Evolutionary conservation across 2,888 invertebrate genomes (phyloP).

Genomic region (Vannuccia rotundouncinata): DNA sequence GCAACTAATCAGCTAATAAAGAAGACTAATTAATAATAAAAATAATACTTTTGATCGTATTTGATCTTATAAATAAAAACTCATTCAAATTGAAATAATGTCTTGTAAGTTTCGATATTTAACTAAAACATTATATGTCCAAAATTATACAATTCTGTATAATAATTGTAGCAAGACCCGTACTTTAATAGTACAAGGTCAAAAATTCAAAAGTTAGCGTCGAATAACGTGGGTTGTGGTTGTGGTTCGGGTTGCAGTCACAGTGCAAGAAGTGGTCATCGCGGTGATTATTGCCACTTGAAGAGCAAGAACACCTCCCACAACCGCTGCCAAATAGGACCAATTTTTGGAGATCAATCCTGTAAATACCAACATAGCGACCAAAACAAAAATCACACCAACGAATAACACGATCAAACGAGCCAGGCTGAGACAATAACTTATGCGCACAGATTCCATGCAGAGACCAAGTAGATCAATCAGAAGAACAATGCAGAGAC

Average conservation of each 20-base stretch:
- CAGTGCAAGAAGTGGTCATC: neutral
- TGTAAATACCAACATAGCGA: neutral
- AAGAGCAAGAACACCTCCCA: neutral
- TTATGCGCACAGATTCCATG: neutral
- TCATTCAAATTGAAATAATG: neutral
- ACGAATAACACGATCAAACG: neutral
- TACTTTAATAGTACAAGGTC: neutral
- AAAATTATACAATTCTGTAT: neutral
- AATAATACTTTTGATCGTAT: neutral
- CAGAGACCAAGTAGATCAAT: neutral
- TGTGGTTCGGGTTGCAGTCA: neutral
- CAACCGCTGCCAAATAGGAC: conserved; percentile 28
- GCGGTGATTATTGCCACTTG: conserved; percentile 6
- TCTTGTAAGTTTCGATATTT: neutral
- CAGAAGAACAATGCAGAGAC: neutral
- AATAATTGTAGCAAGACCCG: neutral
- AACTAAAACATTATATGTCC: neutral
- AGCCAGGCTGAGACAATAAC: neutral
- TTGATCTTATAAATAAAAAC: neutral
- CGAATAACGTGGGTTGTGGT: too few relatives aligned
- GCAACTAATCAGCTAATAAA: too few relatives aligned
- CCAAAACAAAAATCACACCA: neutral
- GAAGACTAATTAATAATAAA: neutral
- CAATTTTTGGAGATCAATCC: neutral
- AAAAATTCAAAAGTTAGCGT: neutral